Conservation (phyloP, 1,140 invertebrate species). For the Heliconius nattereri region DNA sequence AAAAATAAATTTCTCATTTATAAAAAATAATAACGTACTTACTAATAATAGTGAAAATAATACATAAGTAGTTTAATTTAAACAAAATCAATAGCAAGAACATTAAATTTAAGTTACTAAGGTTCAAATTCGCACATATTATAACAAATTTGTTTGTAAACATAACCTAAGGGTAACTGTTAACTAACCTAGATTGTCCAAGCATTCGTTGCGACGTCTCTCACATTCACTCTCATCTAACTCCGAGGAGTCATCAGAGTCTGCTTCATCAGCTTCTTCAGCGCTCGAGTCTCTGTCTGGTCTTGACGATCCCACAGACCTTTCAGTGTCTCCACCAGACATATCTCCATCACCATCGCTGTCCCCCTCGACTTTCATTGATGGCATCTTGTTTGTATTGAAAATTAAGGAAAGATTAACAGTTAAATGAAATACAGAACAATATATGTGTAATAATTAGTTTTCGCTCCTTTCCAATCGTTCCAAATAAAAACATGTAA, state of each 20-base stretch:
- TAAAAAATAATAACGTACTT: no score
- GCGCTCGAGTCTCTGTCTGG: constrained; percentile 86
- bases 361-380: constrained; percentile 82
- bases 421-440: neutral
- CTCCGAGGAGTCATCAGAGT: constrained; percentile 91
- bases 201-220: constrained; percentile 88
- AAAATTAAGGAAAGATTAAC: neutral
- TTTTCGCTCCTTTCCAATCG: constrained; percentile 50
- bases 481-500: constrained; percentile 45
- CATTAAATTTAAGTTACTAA: constrained; percentile 33
- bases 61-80: no score
- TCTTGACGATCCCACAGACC: constrained; percentile 83
- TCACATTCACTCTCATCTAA: constrained; percentile 97
- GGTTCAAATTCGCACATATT: constrained; percentile 40
- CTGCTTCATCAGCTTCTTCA: constrained; percentile 86
- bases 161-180: constrained; percentile 65
- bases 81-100: no score
- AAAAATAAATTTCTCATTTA: no score
- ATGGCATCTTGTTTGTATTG: constrained; percentile 62
- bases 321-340: constrained; percentile 84
- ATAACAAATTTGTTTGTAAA: constrained; percentile 70
- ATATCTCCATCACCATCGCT: constrained; percentile 83
- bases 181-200: constrained; percentile 87
- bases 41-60: no score
- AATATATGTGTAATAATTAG: constrained; percentile 6